Base-by-base conservation (phyloP, 2,888 invertebrate species). In the Chesias legatella region DNA sequence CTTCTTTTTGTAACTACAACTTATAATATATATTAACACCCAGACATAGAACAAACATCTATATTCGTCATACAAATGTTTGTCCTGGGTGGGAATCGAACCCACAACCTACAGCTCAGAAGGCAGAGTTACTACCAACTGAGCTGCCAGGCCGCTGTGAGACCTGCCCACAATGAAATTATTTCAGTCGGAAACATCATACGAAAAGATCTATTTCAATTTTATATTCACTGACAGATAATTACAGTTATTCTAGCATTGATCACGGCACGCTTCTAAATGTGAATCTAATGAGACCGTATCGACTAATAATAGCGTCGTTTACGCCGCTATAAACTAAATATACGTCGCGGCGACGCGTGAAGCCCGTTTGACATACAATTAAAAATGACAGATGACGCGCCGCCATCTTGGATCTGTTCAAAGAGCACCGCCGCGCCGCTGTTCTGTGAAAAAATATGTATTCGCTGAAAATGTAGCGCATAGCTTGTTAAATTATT, bases 371-470 rank as follows among this genome's bases (percentile, higher is more conserved):
- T 78, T 82, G 85, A 85, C 85, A 83, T 70, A 75, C 84, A 85
- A 85, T 85, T 85, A 85, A 84, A 85, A 85, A 84, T 85, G 85
- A 85, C 84, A 81, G 83, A 85, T 85, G 84, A 79, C 63, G 57
- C 36, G 58, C 34, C 71, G 81, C 83, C 83, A 83, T 80, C 66
- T 83, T 82, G 78, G 50, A 61, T 52, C 38, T 56, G 64, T 61
- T 78, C 79, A 80, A 84, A 79, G 73, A 58, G 58, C 55, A 63
- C 79, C 76, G 79, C 41, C 43, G 36, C 31, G 17, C 30, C 43
- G 29, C 37, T 32, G 42, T 31, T 17, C 2, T 17, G 29, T 23
- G 34, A 43, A 47, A 37, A 34, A 40, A 37, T 34, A 34, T 4
- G 25, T 21, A 34, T 32, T 43, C 33, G 29, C 35, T 29, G 36